A percentile compares a stretch with the other conserved stretches of the same genome.
These are phyloP conservation scores for Lytechinus pictus DNA, from an alignment of 35 echinoderm and acorn worm species.

Conservation along the genomic window DNA sequence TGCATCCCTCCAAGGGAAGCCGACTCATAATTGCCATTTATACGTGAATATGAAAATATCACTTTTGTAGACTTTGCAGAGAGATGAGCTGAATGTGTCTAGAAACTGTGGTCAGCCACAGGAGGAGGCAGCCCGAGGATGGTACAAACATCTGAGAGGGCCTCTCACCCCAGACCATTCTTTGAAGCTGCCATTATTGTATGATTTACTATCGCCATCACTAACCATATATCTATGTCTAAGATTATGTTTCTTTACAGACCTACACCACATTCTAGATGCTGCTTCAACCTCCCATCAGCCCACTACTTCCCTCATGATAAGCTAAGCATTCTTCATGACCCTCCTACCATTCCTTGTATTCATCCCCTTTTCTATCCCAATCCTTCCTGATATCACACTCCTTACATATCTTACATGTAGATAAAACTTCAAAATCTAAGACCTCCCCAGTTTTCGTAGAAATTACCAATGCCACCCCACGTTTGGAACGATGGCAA, in stretches of 20 bases:
- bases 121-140: too few species aligned
- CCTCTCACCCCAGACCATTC: too few species aligned
- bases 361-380: conserved; percentile 27
- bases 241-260: conserved; percentile 40
- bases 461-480: conserved; percentile 59
- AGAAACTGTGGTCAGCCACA: too few species aligned
- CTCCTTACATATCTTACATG: conserved; percentile 7
- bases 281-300: conserved; percentile 45
- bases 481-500: conserved; percentile 29
- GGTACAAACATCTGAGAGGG: too few species aligned
- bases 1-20: too few species aligned
- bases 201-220: conserved; percentile 55
- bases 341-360: conserved; percentile 35
- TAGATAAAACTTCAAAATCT: conserved; percentile 47
- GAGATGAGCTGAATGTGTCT: too few species aligned
- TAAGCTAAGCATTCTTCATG: conserved; percentile 19
- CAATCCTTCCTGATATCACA: conserved; percentile 1
- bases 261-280: neutral
- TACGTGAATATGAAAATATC: too few species aligned
- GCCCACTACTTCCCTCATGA: neutral
- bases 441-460: conserved; percentile 62
- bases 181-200: too few species aligned
- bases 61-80: too few species aligned
- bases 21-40: too few species aligned
- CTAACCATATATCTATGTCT: conserved; percentile 37